Evolutionary conservation across 2,113 vertebrate genomes (phyloP).

Genomic region (Anolis sagrei): DNA sequence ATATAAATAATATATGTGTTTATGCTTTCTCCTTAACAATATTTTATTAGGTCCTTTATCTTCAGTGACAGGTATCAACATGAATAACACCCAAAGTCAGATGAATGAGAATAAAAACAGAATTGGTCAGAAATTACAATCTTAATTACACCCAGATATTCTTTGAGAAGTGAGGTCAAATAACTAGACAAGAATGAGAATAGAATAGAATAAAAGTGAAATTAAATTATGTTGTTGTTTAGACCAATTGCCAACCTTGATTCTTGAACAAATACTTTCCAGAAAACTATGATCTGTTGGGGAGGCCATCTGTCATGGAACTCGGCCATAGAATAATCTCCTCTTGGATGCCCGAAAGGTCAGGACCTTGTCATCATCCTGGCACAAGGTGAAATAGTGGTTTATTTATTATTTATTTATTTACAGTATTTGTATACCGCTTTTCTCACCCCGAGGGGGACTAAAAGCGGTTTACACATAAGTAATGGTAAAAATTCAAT

Average conservation of each 20-base stretch:
- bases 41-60: background rate
- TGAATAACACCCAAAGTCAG: slow-evolving; percentile 28
- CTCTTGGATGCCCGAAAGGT: no score
- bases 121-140: slow-evolving; percentile 29
- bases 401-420: no score
- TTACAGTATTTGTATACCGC: no score
- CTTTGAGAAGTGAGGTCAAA: slow-evolving; percentile 58
- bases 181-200: slow-evolving; percentile 51
- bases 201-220: slow-evolving; percentile 59
- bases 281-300: no score
- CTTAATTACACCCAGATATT: slow-evolving; percentile 53
- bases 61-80: background rate
- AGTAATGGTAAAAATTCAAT: no score
- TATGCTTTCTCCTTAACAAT: background rate
- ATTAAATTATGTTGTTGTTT: slow-evolving; percentile 54
- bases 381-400: no score
- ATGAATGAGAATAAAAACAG: slow-evolving; percentile 13
- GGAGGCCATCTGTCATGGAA: no score
- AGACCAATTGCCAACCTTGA: slow-evolving; percentile 54
- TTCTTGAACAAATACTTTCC: background rate
- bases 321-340: no score
- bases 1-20: background rate
- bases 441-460: no score
- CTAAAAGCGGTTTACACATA: no score
- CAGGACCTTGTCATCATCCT: no score